Evolutionary conservation across 2,113 vertebrate species (phyloP).

Genomic region (Cebus imitator): DNA sequence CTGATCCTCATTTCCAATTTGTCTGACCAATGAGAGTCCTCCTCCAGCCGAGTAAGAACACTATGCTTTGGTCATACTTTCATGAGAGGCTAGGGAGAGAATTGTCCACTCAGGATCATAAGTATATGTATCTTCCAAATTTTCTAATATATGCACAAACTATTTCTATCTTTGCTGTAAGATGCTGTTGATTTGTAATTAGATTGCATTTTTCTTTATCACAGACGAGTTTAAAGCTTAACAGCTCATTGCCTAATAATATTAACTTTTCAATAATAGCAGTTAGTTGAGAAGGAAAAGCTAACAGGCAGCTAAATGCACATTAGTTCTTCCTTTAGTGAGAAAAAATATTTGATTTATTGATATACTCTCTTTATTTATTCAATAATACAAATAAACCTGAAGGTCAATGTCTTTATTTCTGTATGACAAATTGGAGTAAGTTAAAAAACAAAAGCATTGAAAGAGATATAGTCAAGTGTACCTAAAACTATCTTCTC

Average conservation of each 20-base stretch:
- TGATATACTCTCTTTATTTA: neutral
- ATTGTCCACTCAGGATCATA: neutral
- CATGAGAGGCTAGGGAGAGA: neutral
- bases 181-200: neutral
- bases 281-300: conserved; percentile 22
- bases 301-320: neutral
- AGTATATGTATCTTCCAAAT: neutral
- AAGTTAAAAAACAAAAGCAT: neutral
- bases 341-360: neutral
- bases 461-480: neutral
- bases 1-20: neutral
- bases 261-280: conserved; percentile 17
- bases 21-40: neutral
- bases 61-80: neutral
- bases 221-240: conserved; percentile 1
- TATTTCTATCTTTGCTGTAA: neutral
- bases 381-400: conserved; percentile 2
- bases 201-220: neutral
- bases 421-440: neutral
- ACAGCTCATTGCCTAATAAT: conserved; percentile 13
- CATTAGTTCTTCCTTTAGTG: neutral
- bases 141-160: neutral
- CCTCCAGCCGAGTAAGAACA: neutral
- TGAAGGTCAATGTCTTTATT: neutral
- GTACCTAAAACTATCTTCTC: neutral